A percentile compares a stretch with the other conserved stretches of the same genome.
These are phyloP conservation scores for Lepidurus arcticus DNA, from an alignment of 1,140 invertebrate species.

Conservation along the genomic window DNA sequence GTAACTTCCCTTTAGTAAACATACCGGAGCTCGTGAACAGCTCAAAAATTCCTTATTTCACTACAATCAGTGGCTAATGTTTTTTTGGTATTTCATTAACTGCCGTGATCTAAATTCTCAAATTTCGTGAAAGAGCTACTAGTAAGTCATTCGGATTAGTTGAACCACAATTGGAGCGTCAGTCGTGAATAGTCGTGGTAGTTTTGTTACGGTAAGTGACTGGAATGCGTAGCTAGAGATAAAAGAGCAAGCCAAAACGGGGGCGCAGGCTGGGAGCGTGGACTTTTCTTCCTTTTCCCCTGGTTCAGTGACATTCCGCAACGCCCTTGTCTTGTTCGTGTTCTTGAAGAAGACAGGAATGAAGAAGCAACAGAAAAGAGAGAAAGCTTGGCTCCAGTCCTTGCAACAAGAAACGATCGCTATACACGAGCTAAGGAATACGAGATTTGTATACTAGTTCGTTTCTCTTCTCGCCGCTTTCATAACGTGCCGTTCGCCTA, in stretches of 20 bases:
- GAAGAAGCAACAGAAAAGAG: conserved; percentile 15
- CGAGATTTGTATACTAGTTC: neutral
- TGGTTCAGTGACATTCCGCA: conserved; percentile 18
- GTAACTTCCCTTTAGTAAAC: conserved; percentile 5
- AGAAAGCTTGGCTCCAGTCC: neutral
- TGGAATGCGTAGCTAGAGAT: conserved; percentile 1
- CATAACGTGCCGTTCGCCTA: neutral
- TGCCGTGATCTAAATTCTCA: no score
- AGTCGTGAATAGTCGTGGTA: neutral
- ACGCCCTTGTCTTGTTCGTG: neutral
- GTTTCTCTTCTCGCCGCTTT: neutral
- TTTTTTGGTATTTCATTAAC: neutral
- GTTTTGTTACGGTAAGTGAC: conserved; percentile 4
- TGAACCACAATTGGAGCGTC: neutral
- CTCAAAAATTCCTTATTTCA: neutral
- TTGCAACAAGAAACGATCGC: neutral
- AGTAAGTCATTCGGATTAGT: neutral
- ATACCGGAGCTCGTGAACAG: neutral
- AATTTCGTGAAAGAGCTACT: no score
- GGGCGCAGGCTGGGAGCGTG: neutral
- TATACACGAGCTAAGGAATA: neutral
- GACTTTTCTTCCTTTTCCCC: conserved; percentile 4
- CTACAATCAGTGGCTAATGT: neutral
- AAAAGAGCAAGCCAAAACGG: neutral
- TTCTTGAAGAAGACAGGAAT: neutral